Percentiles rank a stretch among this genome's conserved stretches.
phyloP scores from a whole-genome alignment of 2,113 vertebrate genomes.

The Condylura cristata region DNA sequence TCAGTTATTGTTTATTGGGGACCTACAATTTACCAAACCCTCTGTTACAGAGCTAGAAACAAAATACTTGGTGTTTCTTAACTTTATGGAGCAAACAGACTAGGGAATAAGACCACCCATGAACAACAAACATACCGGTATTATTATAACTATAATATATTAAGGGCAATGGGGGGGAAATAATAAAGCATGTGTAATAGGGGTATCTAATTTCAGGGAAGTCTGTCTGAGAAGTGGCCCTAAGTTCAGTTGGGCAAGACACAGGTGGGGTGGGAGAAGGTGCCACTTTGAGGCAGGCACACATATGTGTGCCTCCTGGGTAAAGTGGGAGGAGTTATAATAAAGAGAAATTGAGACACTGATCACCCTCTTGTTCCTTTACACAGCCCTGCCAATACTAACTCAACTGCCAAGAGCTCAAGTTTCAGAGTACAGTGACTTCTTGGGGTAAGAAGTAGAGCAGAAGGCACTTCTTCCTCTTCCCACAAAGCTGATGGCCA shows the following conservation, averaged over 20 bases:
- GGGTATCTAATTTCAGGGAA: neutral
- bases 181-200: neutral
- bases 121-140: neutral
- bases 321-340: neutral
- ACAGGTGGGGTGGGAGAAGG: neutral
- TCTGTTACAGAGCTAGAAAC: neutral
- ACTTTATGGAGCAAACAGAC: neutral
- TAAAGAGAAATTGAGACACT: neutral
- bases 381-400: neutral
- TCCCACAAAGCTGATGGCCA: neutral
- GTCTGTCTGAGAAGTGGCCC: neutral
- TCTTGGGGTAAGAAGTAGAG: neutral
- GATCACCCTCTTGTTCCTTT: neutral
- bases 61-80: neutral
- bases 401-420: neutral
- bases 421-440: neutral
- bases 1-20: neutral
- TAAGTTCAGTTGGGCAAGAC: neutral
- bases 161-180: neutral
- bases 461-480: neutral
- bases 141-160: neutral
- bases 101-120: neutral
- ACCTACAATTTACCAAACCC: neutral
- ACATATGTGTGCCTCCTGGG: too few relatives aligned
- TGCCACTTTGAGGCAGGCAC: too few relatives aligned